Evolutionary conservation across 2,888 invertebrate species (phyloP).

Genomic region (Desoria tigrina): DNA sequence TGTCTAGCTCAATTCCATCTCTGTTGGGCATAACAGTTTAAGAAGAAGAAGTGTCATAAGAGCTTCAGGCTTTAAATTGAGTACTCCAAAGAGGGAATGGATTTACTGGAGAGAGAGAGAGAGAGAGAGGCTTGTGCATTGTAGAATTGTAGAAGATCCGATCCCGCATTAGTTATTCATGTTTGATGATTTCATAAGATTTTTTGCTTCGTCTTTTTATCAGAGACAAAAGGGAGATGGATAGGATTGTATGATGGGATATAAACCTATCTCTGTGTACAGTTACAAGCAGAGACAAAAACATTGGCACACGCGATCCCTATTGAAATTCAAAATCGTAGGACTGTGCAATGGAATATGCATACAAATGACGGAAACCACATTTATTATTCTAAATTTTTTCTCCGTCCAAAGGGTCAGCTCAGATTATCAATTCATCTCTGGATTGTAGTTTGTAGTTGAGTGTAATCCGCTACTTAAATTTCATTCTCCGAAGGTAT

Average conservation of each 20-base stretch:
- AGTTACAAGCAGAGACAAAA: slow-evolving; percentile 1
- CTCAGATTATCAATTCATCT: slow-evolving; percentile 1
- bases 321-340: too few species aligned
- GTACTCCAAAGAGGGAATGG: too few species aligned
- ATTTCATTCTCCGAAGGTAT: slow-evolving; percentile 5
- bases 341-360: background rate
- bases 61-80: too few species aligned
- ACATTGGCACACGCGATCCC: slow-evolving; percentile 6
- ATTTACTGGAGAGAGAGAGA: too few species aligned
- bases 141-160: too few species aligned
- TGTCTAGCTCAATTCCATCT: too few species aligned
- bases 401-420: background rate
- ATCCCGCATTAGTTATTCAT: too few species aligned
- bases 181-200: background rate
- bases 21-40: too few species aligned
- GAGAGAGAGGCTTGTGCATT: too few species aligned
- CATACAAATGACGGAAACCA: background rate
- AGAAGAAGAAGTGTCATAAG: too few species aligned
- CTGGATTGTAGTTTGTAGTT: background rate
- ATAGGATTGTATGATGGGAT: background rate
- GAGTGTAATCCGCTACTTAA: slow-evolving; percentile 8
- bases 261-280: background rate
- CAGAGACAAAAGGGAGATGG: slow-evolving; percentile 7
- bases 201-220: slow-evolving; percentile 9
- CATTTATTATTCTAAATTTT: slow-evolving; percentile 1